phyloP scores from a whole-genome alignment of 1,140 invertebrate genomes.

The Caenorhabditis elegans region WBcel235 BX284606.5:7872501-7873000 shows the following conservation, averaged over 20 bases:
- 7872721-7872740: neutral
- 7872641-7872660: too few relatives aligned
- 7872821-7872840: neutral
- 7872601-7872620: neutral
- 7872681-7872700: conserved; percentile 26
- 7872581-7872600: neutral
- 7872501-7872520: too few relatives aligned
- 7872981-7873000: too few relatives aligned
- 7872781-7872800: conserved; percentile 8
- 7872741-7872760: conserved; percentile 27
- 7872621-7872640: neutral
- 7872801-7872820: neutral
- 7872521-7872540: too few relatives aligned
- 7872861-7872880: neutral
- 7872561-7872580: neutral
- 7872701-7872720: conserved; percentile 27
- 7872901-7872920: neutral
- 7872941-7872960: too few relatives aligned
- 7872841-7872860: neutral
- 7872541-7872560: conserved; percentile 3
- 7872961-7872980: too few relatives aligned
- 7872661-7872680: neutral
- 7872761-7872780: conserved; percentile 27
- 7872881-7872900: neutral
- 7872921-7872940: too few relatives aligned